Conservation (phyloP, 2,113 vertebrate species). For the Lynx canadensis region DNA sequence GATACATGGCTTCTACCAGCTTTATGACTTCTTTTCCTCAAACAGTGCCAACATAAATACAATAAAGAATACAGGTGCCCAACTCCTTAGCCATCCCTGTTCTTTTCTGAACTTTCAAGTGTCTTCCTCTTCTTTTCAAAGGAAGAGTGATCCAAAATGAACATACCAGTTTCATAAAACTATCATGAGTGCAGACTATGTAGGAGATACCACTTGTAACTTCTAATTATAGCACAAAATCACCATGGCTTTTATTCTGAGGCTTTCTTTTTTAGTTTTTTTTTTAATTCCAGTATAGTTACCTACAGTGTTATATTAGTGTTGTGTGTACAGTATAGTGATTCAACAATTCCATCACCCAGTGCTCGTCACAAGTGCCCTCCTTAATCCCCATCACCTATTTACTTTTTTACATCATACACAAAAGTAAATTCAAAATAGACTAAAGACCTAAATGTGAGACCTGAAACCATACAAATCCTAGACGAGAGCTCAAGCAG, state of each 20-base stretch:
- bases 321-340: background rate
- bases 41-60: background rate
- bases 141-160: background rate
- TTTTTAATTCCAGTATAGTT: background rate
- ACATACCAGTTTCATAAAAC: background rate
- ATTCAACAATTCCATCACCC: background rate
- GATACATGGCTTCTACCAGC: background rate
- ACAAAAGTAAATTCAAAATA: background rate
- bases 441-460: background rate
- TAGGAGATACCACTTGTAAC: background rate
- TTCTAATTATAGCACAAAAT: conserved; percentile 8
- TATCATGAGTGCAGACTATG: background rate
- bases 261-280: background rate
- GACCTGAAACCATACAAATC: background rate
- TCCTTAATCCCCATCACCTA: background rate
- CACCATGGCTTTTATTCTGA: background rate
- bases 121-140: background rate
- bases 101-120: background rate
- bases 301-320: background rate
- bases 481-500: background rate
- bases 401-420: background rate
- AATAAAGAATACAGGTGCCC: background rate
- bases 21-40: background rate
- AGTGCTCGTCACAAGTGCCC: background rate
- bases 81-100: background rate